Conservation (phyloP, 2,113 vertebrate species). For the Apeltes quadracus region DNA sequence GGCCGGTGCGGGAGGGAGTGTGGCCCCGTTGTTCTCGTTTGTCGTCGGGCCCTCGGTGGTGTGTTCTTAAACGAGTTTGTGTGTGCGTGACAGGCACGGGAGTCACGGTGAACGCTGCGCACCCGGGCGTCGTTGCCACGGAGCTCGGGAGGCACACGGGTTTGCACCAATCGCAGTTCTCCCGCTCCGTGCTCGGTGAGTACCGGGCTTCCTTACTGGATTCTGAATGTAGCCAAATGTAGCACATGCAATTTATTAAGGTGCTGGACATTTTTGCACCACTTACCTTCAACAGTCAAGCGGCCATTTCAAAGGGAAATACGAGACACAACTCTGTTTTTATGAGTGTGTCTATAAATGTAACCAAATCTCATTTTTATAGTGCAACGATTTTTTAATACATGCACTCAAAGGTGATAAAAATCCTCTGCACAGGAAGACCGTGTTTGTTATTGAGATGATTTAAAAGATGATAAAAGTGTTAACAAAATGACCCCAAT, state of each 20-base stretch:
- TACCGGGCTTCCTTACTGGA: constrained; percentile 24
- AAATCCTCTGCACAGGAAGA: not conserved
- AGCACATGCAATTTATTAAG: not conserved
- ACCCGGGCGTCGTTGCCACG: constrained; percentile 87
- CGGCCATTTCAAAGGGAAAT: no score
- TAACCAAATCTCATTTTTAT: not conserved
- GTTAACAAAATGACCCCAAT: not conserved
- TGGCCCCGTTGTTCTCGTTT: constrained; percentile 48
- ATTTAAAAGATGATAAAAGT: not conserved
- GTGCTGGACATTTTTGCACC: no score
- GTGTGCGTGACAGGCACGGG: constrained; percentile 75
- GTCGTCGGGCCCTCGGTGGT: constrained; percentile 43
- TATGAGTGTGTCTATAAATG: no score
- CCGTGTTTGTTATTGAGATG: constrained; percentile 9
- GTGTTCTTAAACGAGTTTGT: constrained; percentile 39
- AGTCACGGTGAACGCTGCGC: constrained; percentile 84
- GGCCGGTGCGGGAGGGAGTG: constrained; percentile 59
- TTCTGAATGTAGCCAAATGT: constrained; percentile 26
- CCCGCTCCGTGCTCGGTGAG: constrained; percentile 84
- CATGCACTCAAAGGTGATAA: constrained; percentile 20
- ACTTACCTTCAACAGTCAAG: no score
- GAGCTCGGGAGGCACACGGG: constrained; percentile 87
- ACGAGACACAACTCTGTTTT: no score
- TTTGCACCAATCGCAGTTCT: constrained; percentile 85
- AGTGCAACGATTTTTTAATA: constrained; percentile 18